phyloP scores from a whole-genome alignment of 2,797 vertebrate genomes.

The Enteromius unitaeniatus region DNA sequence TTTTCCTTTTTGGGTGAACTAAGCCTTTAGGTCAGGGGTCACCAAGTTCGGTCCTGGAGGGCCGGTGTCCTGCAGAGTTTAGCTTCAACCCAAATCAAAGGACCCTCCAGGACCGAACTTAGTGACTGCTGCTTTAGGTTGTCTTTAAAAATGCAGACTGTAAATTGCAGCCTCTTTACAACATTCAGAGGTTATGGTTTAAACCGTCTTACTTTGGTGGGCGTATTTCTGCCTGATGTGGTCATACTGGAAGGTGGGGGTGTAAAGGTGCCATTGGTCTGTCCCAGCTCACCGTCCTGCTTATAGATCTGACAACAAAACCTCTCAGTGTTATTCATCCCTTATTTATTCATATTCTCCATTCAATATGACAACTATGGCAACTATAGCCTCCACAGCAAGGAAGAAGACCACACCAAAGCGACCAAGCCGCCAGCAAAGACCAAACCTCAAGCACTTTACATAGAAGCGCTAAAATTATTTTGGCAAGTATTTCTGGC shows the following conservation, averaged over 20 bases:
- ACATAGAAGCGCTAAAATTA: not conserved
- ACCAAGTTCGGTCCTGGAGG: no score
- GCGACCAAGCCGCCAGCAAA: conserved; percentile 3
- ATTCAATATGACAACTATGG: not conserved
- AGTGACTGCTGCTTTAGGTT: not conserved
- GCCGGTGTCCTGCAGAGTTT: no score
- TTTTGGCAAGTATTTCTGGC: conserved; percentile 17
- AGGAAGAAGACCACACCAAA: conserved; percentile 9
- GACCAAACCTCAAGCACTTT: not conserved
- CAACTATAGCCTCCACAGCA: not conserved
- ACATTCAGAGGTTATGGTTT: not conserved
- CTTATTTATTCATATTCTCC: not conserved
- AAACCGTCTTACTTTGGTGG: conserved; percentile 79
- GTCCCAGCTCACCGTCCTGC: conserved; percentile 78
- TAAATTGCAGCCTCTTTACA: not conserved
- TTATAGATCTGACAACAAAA: conserved; percentile 80
- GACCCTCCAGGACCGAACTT: no score
- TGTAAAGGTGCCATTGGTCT: conserved; percentile 71
- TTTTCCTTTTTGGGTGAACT: not conserved
- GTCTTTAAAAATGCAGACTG: not conserved
- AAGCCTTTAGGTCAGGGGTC: no score
- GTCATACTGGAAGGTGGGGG: conserved; percentile 78
- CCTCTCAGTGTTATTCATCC: not conserved
- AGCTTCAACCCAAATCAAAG: no score
- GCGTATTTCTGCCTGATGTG: conserved; percentile 81